phyloP scores from a whole-genome alignment of 2,888 invertebrate genomes.

The Harpalus rubripes region DNA sequence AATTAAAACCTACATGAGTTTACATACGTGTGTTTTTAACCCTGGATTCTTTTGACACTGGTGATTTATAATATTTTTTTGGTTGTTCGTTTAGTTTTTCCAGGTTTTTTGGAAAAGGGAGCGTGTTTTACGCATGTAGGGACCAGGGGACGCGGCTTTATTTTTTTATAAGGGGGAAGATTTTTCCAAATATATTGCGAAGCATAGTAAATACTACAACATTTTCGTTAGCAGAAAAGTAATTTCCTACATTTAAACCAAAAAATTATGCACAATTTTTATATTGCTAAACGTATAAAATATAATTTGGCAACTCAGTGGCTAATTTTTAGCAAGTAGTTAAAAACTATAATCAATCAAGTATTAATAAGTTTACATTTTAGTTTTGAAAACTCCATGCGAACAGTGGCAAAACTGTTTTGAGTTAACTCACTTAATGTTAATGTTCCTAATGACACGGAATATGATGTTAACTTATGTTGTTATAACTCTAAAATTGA shows the following conservation, averaged over 20 bases:
- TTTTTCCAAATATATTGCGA: constrained; percentile 6
- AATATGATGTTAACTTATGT: no score
- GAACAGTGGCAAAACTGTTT: no score
- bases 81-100: constrained; percentile 54
- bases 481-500: no score
- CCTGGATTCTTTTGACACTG: constrained; percentile 58
- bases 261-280: no score
- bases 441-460: no score
- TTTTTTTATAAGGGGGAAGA: constrained; percentile 24
- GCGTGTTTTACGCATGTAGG: constrained; percentile 34
- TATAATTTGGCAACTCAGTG: no score
- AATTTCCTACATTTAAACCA: background rate
- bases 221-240: background rate
- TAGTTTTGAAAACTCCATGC: no score
- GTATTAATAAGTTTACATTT: no score
- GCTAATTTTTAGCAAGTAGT: no score
- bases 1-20: constrained; percentile 72
- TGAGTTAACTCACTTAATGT: no score
- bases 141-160: constrained; percentile 27
- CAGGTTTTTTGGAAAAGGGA: constrained; percentile 44
- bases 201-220: background rate
- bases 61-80: constrained; percentile 61
- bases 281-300: no score
- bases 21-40: constrained; percentile 68
- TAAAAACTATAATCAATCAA: no score